Evolutionary conservation across 2,113 vertebrate genomes (phyloP).

Genomic region (Hipposideros armiger): DNA sequence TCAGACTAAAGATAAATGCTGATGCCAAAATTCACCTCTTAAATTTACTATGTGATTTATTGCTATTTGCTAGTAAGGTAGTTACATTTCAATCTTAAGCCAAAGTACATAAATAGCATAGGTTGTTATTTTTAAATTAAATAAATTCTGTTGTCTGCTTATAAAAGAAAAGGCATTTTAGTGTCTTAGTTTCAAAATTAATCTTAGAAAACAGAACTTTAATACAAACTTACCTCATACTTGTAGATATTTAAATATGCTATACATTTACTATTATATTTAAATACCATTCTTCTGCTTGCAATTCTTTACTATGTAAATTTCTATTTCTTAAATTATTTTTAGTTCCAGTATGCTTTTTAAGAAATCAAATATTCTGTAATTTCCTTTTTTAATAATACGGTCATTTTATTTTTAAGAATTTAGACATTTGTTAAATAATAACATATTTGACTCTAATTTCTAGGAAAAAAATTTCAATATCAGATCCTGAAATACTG

Average conservation of each 20-base stretch:
- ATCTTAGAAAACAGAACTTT: slow-evolving; percentile 36
- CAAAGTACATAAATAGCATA: background rate
- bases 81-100: slow-evolving; percentile 26
- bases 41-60: background rate
- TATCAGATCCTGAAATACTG: background rate
- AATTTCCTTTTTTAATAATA: slow-evolving; percentile 4
- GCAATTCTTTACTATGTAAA: background rate
- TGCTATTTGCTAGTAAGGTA: background rate
- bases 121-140: slow-evolving; percentile 25
- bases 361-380: background rate
- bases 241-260: slow-evolving; percentile 3
- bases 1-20: background rate
- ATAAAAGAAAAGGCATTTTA: background rate
- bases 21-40: background rate
- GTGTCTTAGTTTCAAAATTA: background rate
- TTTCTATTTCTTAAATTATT: slow-evolving; percentile 22
- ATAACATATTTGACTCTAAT: background rate
- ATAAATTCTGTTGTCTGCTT: background rate
- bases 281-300: slow-evolving; percentile 31
- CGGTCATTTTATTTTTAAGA: slow-evolving; percentile 47
- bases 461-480: background rate
- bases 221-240: background rate
- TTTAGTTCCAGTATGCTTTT: background rate
- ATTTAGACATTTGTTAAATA: background rate
- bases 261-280: background rate